Evolutionary conservation across 2,797 vertebrate genomes (phyloP), one percentile per base, ranked within the genome.

Genomic region (Chiropotes sagulatus): DNA sequence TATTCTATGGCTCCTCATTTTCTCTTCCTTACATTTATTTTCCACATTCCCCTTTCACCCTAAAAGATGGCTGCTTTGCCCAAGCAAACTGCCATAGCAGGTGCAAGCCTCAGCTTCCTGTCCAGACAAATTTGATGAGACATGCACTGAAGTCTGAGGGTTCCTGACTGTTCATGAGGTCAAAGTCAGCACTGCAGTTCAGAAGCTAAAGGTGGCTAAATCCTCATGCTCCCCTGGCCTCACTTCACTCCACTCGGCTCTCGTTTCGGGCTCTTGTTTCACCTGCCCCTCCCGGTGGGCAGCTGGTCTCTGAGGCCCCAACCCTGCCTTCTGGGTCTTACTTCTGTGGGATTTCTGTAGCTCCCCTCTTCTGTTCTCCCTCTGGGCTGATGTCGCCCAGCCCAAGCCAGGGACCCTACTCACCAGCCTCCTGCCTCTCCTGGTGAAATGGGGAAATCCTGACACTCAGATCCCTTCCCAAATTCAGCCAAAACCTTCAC

Each of bases 281-380:
- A 39, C 50, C 50, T 80, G 20, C 20, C n/a, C 22, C 0, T 54
- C 22, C 33, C 5, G 13, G 0, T 41, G 11, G 11, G 46, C 2
- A 52, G 33, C 9, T 54, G 22, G 50, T 36, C 50, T 22, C 48
- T 36, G 78, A 79, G 50, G 50, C 10, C 78, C 33, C 41, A 28
- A 6, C 15, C 19, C 22, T 19, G 22, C 72, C 64, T 8, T 52
- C n/a, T 17, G 33, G 15, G 9, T 78, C 41, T 19, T 24, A 5
- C 30, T 19, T 52, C 76, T 50, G 5, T 50, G 33, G 19, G 33
- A 50, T 79, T n/a, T n/a, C 33, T 48, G 24, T 5, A 33, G 44
- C 36, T 8, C n/a, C 44, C 0, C n/a, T 17, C 11, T 2, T 28
- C 57, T 4, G 14, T 8, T 30, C 28, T 46, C 11, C 4, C 19